A percentile compares a stretch with the other conserved stretches of the same genome.
These are phyloP conservation scores for Xyrauchen texanus DNA, from an alignment of 2,113 vertebrate genomes.

Conservation along the genomic window DNA sequence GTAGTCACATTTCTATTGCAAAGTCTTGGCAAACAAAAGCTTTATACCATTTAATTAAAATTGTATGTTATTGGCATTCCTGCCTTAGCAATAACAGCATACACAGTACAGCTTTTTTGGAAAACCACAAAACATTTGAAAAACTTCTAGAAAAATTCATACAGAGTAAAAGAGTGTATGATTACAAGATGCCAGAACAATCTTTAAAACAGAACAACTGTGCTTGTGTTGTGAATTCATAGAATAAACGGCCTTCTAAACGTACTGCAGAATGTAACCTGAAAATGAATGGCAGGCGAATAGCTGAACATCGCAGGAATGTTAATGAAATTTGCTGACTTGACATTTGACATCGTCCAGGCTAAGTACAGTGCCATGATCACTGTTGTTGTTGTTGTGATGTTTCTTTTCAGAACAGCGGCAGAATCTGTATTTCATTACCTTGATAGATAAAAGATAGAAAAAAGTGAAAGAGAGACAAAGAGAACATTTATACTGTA, in stretches of 20 bases:
- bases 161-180: not conserved
- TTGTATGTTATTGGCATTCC: not conserved
- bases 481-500: too few relatives aligned
- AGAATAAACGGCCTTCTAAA: too few relatives aligned
- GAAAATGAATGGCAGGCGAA: not conserved
- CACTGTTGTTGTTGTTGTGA: conserved; percentile 79
- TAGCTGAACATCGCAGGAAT: not conserved
- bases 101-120: not conserved
- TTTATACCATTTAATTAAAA: not conserved
- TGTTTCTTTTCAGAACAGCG: conserved; percentile 84
- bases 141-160: conserved; percentile 18
- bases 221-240: too few relatives aligned
- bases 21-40: not conserved
- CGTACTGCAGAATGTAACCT: too few relatives aligned
- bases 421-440: conserved; percentile 91
- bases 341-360: conserved; percentile 96
- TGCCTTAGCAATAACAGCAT: not conserved
- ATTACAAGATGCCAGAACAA: not conserved
- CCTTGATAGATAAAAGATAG: conserved; percentile 67
- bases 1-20: not conserved
- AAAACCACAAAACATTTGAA: conserved; percentile 14
- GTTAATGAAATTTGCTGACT: conserved; percentile 82
- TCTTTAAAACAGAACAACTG: too few relatives aligned
- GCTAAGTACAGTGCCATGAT: conserved; percentile 88
- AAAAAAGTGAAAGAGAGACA: not conserved